Evolutionary conservation across 1,140 invertebrate genomes (phyloP).

Genomic region (Drosophila kikkawai): DNA sequence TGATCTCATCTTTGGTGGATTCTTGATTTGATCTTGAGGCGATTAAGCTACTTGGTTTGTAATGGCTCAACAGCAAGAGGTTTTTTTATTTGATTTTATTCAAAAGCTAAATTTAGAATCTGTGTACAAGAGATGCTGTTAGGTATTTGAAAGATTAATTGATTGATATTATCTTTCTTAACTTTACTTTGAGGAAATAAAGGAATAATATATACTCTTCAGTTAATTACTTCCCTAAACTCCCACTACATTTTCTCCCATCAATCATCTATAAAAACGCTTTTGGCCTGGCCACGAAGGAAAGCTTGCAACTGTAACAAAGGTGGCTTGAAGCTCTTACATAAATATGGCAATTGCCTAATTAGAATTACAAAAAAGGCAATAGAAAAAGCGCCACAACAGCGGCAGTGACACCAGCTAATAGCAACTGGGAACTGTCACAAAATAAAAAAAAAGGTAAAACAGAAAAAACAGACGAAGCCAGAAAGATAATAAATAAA

Average conservation of each 20-base stretch:
- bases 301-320: constrained; percentile 56
- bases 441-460: constrained; percentile 43
- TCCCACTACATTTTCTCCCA: neutral
- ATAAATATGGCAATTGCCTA: constrained; percentile 68
- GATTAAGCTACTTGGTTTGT: constrained; percentile 21
- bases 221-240: neutral
- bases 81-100: constrained; percentile 9
- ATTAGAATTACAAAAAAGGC: constrained; percentile 81
- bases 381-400: constrained; percentile 81
- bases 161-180: neutral
- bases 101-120: constrained; percentile 10
- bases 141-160: constrained; percentile 9
- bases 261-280: neutral
- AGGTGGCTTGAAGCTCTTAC: constrained; percentile 45
- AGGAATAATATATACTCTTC: neutral
- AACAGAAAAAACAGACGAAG: constrained; percentile 38
- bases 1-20: constrained; percentile 29
- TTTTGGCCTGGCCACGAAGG: neutral
- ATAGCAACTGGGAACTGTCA: constrained; percentile 53
- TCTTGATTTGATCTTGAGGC: constrained; percentile 16
- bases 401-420: constrained; percentile 45
- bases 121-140: neutral
- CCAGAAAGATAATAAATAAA: constrained; percentile 79
- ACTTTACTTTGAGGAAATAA: neutral
- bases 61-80: neutral